A percentile compares a stretch with the other conserved stretches of the same genome.
Evolutionary conservation across 2,113 vertebrate species (phyloP).

Genomic region (Clinocottus analis): DNA sequence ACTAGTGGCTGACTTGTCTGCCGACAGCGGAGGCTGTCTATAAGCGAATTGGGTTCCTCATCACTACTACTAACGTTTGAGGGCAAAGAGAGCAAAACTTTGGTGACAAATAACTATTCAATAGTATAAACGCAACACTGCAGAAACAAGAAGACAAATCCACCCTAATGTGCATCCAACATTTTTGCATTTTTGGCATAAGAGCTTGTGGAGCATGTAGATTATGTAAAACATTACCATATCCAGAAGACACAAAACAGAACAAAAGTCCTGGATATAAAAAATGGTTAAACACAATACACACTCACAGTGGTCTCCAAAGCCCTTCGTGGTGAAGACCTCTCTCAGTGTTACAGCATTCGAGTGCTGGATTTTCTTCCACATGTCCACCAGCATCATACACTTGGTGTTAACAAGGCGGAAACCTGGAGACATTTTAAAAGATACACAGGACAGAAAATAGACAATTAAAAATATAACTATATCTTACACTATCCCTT

Average conservation of each 20-base stretch:
- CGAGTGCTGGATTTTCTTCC: constrained; percentile 99
- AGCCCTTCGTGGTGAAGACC: constrained; percentile 99
- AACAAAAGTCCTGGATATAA: not conserved
- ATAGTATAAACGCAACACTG: not conserved
- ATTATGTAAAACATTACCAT: not conserved
- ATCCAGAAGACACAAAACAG: not conserved
- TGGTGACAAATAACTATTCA: not conserved
- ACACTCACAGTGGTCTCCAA: constrained; percentile 94
- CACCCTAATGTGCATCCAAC: too few relatives aligned
- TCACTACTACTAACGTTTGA: not conserved
- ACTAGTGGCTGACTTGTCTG: too few relatives aligned
- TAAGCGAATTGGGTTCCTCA: not conserved
- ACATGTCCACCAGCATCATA: constrained; percentile 99
- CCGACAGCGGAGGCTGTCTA: not conserved
- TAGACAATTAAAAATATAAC: not conserved
- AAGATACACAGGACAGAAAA: not conserved
- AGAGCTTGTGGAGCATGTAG: not conserved
- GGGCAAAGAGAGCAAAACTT: not conserved
- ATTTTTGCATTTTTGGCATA: not conserved
- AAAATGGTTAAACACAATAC: not conserved
- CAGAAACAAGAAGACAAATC: not conserved
- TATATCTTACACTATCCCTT: not conserved
- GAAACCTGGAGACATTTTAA: constrained; percentile 85
- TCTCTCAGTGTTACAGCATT: constrained; percentile 96
- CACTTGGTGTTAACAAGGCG: constrained; percentile 99